A percentile compares a stretch with the other conserved stretches of the same genome.
Evolutionary conservation across 1,140 invertebrate genomes (phyloP).

Genomic region (Lysiphlebus fabarum): DNA sequence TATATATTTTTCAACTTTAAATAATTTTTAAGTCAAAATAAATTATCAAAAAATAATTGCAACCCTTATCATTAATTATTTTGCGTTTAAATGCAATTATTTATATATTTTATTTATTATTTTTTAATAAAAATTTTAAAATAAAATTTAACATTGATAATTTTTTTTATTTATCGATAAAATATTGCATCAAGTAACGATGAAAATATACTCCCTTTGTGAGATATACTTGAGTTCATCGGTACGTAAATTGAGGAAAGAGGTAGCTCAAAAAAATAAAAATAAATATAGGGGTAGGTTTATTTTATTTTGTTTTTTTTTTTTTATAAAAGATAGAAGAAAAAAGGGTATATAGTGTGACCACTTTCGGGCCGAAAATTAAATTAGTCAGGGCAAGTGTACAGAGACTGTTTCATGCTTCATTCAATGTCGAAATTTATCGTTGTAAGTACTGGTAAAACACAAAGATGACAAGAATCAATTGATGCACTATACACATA

Average conservation of each 20-base stretch:
- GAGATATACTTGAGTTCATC: slow-evolving; percentile 16
- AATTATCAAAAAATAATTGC: too few relatives aligned
- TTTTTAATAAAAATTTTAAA: too few relatives aligned
- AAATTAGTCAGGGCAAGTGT: slow-evolving; percentile 21
- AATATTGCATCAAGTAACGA: slow-evolving; percentile 19
- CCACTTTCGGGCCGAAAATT: slow-evolving; percentile 31
- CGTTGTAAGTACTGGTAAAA: slow-evolving; percentile 24
- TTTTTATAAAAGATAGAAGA: neutral
- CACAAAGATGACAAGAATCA: slow-evolving; percentile 19
- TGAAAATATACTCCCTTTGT: slow-evolving; percentile 29
- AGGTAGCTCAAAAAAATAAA: neutral
- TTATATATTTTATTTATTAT: too few relatives aligned
- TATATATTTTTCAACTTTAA: too few relatives aligned
- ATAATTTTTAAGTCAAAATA: too few relatives aligned
- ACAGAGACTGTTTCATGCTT: neutral
- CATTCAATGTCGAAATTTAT: slow-evolving; percentile 17
- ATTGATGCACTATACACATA: slow-evolving; percentile 1
- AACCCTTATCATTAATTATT: too few relatives aligned
- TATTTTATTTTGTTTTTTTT: neutral
- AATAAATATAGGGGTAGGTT: neutral
- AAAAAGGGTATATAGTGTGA: slow-evolving; percentile 19
- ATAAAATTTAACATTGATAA: too few relatives aligned
- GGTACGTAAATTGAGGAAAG: slow-evolving; percentile 22
- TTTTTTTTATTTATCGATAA: slow-evolving; percentile 17
- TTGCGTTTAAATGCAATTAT: too few relatives aligned